Evolutionary conservation across 2,797 vertebrate genomes (phyloP), one percentile per base, ranked within the genome.

Genomic region (Hypotaenidia okinawae): DNA sequence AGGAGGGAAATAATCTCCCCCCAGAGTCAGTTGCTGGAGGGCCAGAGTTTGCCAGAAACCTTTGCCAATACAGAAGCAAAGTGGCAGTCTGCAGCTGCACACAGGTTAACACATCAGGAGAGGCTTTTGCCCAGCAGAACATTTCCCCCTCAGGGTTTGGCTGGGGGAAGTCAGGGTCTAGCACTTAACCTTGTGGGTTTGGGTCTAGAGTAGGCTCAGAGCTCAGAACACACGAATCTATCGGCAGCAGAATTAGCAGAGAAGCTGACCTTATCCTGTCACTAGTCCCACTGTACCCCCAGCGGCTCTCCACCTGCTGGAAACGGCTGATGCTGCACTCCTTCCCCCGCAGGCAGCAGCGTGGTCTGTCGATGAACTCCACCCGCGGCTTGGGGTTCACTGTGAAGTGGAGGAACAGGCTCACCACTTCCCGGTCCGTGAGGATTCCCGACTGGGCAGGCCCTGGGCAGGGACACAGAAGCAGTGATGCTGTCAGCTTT

Each of bases 241-340:
- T 14, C 51, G 10, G 91, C 75, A 75, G 94, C 81, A 91, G 92
- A 87, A 93, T 32, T 37, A 80, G 84, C 87, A 43, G 66, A 70
- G 32, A 55, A 76, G 84, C 96, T 91, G 87, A 99, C 99, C 99
- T 99, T 97, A 99, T 99, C 94, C 99, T 98, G 98, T 99, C 99
- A 54, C 99, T 99, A 61, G 99, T 99, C 84, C 99, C 99, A 32
- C 99, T 99, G 98, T 99, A 99, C 82, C 99, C 99, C 99, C 99
- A 99, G 97, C 99, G 99, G 98, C 99, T 99, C 98, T 99, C 99
- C 97, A 99, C 99, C 97, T 99, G 99, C 98, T 99, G 99, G 97
- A 99, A 99, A 73, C 99, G 99, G 97, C 98, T 99, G 98, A 99
- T 99, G 98, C 99, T 99, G 97, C 98, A 99, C 96, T 99, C 99